These are phyloP conservation scores for Cyclargus thomasi DNA, from an alignment of 1,140 invertebrate genomes.

Conservation along the genomic window DNA sequence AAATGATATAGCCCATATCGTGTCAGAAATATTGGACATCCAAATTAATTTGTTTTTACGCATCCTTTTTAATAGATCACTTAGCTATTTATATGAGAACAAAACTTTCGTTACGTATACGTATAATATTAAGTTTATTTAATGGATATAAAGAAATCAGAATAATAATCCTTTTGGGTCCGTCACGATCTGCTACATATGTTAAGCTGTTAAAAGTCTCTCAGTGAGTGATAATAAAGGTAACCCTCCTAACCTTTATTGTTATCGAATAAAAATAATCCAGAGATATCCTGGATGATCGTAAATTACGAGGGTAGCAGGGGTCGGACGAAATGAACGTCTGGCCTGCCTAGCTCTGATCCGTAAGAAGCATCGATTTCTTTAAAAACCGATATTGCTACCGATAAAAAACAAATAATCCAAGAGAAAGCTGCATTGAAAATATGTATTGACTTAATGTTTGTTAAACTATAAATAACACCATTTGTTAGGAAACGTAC, in stretches of 20 bases:
- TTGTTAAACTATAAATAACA: too few species aligned
- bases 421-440: neutral
- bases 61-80: too few species aligned
- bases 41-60: neutral
- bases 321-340: constrained; percentile 17
- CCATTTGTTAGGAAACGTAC: too few species aligned
- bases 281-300: constrained; percentile 68
- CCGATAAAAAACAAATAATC: neutral
- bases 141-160: neutral
- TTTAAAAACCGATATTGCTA: neutral
- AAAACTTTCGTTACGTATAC: too few species aligned
- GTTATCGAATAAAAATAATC: constrained; percentile 75
- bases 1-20: neutral
- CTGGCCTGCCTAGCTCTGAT: constrained; percentile 22
- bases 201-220: constrained; percentile 64
- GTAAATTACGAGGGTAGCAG: constrained; percentile 58
- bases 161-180: neutral
- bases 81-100: too few species aligned
- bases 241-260: constrained; percentile 70
- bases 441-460: too few species aligned
- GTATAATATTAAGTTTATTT: too few species aligned
- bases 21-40: neutral
- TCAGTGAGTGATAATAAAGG: constrained; percentile 70
- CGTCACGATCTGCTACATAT: constrained; percentile 37
- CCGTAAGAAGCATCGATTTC: constrained; percentile 22